Percentiles rank a stretch among this genome's conserved stretches.
Evolutionary conservation across 23 tunicate genomes (phyloP).

Genomic region (Styela plicata): DNA sequence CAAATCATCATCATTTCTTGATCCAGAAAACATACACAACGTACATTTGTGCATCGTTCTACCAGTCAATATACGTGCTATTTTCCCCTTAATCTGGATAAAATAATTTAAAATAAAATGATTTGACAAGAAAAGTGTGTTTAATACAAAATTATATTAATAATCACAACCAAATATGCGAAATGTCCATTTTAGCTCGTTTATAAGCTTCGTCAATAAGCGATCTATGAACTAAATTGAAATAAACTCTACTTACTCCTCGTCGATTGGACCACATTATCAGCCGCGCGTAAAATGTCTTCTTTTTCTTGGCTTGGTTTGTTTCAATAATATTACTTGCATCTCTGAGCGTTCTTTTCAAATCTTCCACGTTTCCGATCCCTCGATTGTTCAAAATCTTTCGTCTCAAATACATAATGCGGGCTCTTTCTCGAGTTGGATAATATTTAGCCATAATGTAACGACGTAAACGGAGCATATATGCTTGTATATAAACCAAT

Average conservation of each 20-base stretch:
- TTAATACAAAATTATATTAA: too few relatives aligned
- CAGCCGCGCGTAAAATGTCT: background rate
- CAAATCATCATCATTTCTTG: conserved; percentile 26
- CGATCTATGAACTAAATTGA: too few relatives aligned
- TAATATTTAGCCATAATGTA: conserved; percentile 60
- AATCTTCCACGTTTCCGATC: conserved; percentile 15
- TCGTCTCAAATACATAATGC: conserved; percentile 56
- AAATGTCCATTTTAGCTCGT: too few relatives aligned
- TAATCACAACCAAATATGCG: too few relatives aligned
- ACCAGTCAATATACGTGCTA: conserved; percentile 41
- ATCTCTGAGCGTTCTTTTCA: conserved; percentile 15
- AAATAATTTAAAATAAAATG: background rate
- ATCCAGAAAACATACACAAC: conserved; percentile 66
- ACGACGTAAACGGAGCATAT: conserved; percentile 53
- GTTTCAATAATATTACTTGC: conserved; percentile 3
- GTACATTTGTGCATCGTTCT: conserved; percentile 43
- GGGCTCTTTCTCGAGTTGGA: conserved; percentile 65
- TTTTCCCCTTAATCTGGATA: conserved; percentile 48
- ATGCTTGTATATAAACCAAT: conserved; percentile 51
- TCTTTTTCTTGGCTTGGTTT: background rate
- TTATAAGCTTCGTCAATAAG: too few relatives aligned
- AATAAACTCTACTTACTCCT: conserved; percentile 76
- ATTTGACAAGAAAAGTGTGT: background rate
- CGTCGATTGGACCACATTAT: conserved; percentile 30
- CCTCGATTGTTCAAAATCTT: conserved; percentile 64